Conservation (phyloP, 2,888 invertebrate species). For the Agapetus fuscipes region DNA sequence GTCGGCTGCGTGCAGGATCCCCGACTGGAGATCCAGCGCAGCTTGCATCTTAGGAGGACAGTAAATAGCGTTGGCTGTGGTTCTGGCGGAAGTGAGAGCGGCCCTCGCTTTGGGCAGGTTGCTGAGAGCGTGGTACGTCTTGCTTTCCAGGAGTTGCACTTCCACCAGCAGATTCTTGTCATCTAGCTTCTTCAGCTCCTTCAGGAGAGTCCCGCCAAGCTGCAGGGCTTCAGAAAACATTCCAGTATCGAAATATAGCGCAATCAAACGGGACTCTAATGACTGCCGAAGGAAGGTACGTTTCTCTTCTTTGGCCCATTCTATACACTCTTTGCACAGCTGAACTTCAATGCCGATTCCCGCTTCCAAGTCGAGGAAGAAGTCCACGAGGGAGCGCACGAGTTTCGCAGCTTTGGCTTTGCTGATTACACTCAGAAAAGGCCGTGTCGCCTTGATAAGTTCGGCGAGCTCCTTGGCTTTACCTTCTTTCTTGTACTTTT, state of each 20-base stretch:
- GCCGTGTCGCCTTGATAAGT: conserved; percentile 89
- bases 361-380: conserved; percentile 94
- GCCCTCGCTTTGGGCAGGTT: conserved; percentile 95
- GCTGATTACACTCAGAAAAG: conserved; percentile 89
- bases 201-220: conserved; percentile 77
- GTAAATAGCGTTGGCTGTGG: conserved; percentile 99
- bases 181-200: conserved; percentile 96
- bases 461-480: conserved; percentile 88
- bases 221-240: conserved; percentile 81
- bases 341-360: conserved; percentile 91
- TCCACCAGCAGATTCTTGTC: conserved; percentile 98
- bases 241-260: conserved; percentile 87
- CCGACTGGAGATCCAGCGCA: conserved; percentile 92
- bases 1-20: conserved; percentile 98
- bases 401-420: conserved; percentile 99
- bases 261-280: conserved; percentile 88
- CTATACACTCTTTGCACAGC: conserved; percentile 94
- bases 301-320: conserved; percentile 98
- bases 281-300: conserved; percentile 95
- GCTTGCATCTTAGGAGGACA: conserved; percentile 99
- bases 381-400: conserved; percentile 92
- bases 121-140: conserved; percentile 95
- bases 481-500: conserved; percentile 85
- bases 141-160: conserved; percentile 95
- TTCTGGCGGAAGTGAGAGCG: conserved; percentile 93